Percentiles rank a stretch among this genome's conserved stretches.
Evolutionary conservation across 2,888 invertebrate species (phyloP).

Genomic region (Choreutis nemorana): DNA sequence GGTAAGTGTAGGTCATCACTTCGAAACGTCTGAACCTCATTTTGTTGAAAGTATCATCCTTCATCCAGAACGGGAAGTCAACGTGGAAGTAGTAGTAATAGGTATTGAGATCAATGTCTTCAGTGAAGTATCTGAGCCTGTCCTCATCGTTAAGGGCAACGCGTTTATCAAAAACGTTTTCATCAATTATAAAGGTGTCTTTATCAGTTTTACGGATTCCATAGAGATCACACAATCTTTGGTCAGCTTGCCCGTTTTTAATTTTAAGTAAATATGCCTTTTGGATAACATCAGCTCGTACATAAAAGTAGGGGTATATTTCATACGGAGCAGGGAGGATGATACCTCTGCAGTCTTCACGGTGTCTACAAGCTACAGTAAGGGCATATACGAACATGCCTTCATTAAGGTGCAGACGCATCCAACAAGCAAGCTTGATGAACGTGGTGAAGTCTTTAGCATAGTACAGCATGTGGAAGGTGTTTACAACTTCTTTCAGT

Average conservation of each 20-base stretch:
- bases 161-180: slow-evolving; percentile 70
- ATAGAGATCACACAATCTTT: slow-evolving; percentile 57
- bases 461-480: slow-evolving; percentile 62
- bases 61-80: slow-evolving; percentile 71
- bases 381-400: slow-evolving; percentile 66
- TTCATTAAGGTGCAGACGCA: slow-evolving; percentile 60
- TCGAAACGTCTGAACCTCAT: slow-evolving; percentile 53
- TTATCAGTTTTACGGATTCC: slow-evolving; percentile 57
- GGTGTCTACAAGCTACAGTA: slow-evolving; percentile 58
- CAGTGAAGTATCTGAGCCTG: slow-evolving; percentile 69
- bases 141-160: slow-evolving; percentile 61
- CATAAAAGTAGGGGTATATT: slow-evolving; percentile 72
- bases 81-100: slow-evolving; percentile 70
- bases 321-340: slow-evolving; percentile 66
- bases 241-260: slow-evolving; percentile 47
- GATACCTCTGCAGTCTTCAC: slow-evolving; percentile 54
- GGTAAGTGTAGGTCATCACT: slow-evolving; percentile 67
- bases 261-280: slow-evolving; percentile 59
- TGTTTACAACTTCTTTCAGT: slow-evolving; percentile 51
- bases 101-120: slow-evolving; percentile 70
- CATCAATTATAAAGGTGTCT: slow-evolving; percentile 67
- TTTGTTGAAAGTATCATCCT: slow-evolving; percentile 40
- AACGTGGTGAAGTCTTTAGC: slow-evolving; percentile 61
- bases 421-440: slow-evolving; percentile 57
- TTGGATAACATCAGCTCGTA: slow-evolving; percentile 70